phyloP scores from a whole-genome alignment of 2,797 vertebrate genomes.

The Pseudochirops corinnae region DNA sequence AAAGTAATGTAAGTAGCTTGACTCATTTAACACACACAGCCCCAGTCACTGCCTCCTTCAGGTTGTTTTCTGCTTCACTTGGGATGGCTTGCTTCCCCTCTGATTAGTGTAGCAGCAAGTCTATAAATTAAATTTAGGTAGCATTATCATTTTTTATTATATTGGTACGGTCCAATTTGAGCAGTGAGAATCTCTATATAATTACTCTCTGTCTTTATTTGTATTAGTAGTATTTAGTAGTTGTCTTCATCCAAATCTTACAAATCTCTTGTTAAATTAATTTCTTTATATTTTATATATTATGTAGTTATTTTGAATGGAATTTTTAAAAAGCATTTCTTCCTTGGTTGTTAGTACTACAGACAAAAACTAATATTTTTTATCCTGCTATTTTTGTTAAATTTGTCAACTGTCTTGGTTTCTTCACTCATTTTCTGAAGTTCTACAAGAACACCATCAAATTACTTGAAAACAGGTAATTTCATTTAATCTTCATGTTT shows the following conservation, averaged over 20 bases:
- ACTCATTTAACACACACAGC: neutral
- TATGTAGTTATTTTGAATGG: neutral
- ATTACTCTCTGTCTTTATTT: neutral
- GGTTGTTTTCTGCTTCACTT: neutral
- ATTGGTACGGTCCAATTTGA: neutral
- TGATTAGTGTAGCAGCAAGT: neutral
- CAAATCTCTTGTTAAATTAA: neutral
- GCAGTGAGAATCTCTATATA: neutral
- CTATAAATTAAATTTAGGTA: neutral
- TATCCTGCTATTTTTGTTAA: neutral
- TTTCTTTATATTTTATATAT: neutral
- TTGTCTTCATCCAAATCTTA: neutral
- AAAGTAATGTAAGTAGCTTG: neutral
- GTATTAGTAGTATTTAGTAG: neutral
- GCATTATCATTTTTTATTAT: neutral
- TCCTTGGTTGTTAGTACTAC: neutral
- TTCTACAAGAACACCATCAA: neutral
- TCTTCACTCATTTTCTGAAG: neutral
- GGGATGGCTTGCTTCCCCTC: neutral
- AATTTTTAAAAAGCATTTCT: neutral
- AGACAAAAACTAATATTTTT: neutral
- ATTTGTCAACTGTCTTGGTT: neutral
- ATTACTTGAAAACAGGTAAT: neutral
- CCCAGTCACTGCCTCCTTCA: neutral
- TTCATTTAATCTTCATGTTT: neutral